Conservation (phyloP, 2,888 invertebrate species). For the Rhagonycha lutea region DNA sequence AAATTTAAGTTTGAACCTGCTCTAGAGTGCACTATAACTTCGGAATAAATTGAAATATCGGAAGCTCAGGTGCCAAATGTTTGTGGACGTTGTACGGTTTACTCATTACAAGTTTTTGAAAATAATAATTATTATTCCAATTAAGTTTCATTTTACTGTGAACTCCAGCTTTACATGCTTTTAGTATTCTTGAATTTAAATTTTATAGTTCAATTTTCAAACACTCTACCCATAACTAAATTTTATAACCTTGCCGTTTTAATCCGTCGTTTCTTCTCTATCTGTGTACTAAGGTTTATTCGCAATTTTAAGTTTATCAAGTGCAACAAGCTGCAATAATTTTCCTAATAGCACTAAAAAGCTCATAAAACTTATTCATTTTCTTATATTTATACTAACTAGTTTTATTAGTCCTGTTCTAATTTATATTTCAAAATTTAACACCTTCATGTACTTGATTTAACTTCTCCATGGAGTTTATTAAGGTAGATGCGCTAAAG, state of each 20-base stretch:
- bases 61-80: background rate
- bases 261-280: background rate
- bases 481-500: no score
- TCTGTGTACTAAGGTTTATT: background rate
- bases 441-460: background rate
- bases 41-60: background rate
- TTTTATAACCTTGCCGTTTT: background rate
- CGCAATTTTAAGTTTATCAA: background rate
- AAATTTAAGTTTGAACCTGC: background rate
- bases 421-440: background rate
- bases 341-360: background rate
- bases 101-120: background rate
- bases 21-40: background rate
- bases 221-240: background rate
- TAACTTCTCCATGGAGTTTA: background rate
- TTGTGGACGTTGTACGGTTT: no score
- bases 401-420: background rate
- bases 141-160: background rate
- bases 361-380: background rate
- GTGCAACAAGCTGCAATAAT: background rate
- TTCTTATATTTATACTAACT: background rate
- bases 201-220: background rate
- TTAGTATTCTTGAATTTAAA: background rate
- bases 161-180: background rate
- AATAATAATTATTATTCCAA: background rate